Evolutionary conservation across 2,113 vertebrate species (phyloP).

Genomic region (Daphoenositta chrysoptera): DNA sequence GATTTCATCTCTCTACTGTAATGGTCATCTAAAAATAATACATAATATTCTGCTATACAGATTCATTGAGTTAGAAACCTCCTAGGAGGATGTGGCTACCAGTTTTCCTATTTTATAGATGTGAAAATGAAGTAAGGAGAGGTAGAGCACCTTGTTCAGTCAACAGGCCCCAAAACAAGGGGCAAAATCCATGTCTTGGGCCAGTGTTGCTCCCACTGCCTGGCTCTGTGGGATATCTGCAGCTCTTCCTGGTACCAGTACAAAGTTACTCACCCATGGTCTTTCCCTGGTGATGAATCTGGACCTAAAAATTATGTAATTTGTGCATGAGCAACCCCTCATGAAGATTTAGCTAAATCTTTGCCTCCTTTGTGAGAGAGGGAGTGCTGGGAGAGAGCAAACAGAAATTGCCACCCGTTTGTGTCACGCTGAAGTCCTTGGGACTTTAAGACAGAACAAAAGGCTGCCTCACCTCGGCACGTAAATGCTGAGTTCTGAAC

Average conservation of each 20-base stretch:
- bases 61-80: background rate
- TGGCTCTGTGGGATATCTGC: background rate
- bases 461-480: background rate
- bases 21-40: background rate
- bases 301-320: background rate
- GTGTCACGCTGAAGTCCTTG: background rate
- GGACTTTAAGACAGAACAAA: constrained; percentile 48
- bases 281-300: background rate
- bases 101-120: background rate
- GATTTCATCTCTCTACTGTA: background rate
- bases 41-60: background rate
- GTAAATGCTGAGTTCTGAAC: background rate
- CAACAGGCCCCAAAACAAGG: background rate
- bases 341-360: background rate
- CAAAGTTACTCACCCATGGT: background rate
- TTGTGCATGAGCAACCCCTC: background rate
- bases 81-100: background rate
- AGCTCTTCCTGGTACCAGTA: background rate
- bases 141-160: background rate
- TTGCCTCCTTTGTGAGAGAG: background rate
- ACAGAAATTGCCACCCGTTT: background rate
- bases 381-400: background rate
- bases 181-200: background rate
- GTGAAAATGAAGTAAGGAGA: background rate
- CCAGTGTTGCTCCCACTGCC: background rate